Base-by-base conservation (phyloP, 1,140 invertebrate genomes). In the Ganaspis sp. region DNA sequence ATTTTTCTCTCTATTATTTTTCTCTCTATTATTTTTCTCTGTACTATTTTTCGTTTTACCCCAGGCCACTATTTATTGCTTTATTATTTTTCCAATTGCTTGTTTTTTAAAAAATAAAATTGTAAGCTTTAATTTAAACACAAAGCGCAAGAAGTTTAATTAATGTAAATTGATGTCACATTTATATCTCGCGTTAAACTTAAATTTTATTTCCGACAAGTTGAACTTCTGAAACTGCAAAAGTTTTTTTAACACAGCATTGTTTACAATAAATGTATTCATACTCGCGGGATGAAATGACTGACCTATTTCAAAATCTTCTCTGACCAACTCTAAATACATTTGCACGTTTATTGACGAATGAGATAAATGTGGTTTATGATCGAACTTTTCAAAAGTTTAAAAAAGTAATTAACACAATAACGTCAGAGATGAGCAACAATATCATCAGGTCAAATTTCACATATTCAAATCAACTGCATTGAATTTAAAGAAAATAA, bases 301-400 rank as follows among this genome's bases (percentile, higher is more conserved):
- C 45, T 49, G 45, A 49, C 45, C 45, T 49, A 49, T 49, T 49
- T 49, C 45, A 49, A 49, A 49, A 49, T 49, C 40, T 45, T 49
- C 45, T 15, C 45, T 49, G 4, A 45, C 45, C 45, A 49, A 49
- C 17, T 49, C 45, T 49, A 49, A 17, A 49, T 49, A 49, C 15
- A 49, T 49, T 49, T 49, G 45, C 45, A 49, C 45, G 17, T 49
- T 49, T 49, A 49, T 49, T 49, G 45, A 49, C 45, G 45, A 49
- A 17, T 1, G 15, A 17, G 45, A 15, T 49, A n/a, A 49, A 49
- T 49, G n/a, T 4, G 17, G 8, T 49, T 49, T 15, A 49, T 49
- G 45, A 49, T n/a, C 45, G 8, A 49, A 17, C 15, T 49, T 49
- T n/a, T 17, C 45, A 0, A 73, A 73, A 49, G 37, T 15, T 17